phyloP scores from a whole-genome alignment of 2,113 vertebrate genomes.

The Dicentrarchus labrax region DNA sequence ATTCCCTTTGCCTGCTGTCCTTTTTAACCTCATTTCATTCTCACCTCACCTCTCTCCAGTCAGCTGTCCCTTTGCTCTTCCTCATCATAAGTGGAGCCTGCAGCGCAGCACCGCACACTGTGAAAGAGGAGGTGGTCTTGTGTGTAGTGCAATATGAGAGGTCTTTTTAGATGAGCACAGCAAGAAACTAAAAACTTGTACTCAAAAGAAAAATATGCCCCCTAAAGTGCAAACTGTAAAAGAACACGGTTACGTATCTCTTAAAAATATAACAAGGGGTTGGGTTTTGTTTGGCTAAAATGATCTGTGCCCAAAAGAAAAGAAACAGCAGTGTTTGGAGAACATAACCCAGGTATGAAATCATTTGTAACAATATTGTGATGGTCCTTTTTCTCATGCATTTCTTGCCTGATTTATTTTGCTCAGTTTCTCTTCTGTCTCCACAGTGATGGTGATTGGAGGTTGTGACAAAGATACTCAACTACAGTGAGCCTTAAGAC shows the following conservation, averaged over 20 bases:
- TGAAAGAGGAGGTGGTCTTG: background rate
- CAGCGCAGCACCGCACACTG: background rate
- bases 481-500: constrained; percentile 17
- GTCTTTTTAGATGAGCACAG: constrained; percentile 21
- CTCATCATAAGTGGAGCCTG: background rate
- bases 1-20: background rate
- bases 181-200: background rate
- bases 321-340: background rate
- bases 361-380: constrained; percentile 39
- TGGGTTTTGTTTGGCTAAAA: constrained; percentile 52
- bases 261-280: constrained; percentile 41
- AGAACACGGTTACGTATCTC: background rate
- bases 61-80: background rate
- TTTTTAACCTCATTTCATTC: background rate
- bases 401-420: background rate
- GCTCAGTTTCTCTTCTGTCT: constrained; percentile 1
- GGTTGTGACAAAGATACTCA: background rate
- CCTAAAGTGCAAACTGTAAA: constrained; percentile 10
- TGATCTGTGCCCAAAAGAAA: background rate
- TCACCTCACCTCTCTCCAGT: background rate
- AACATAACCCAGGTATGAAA: background rate
- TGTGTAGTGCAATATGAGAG: background rate
- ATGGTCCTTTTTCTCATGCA: background rate
- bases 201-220: constrained; percentile 1
- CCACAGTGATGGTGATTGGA: constrained; percentile 30